These are phyloP conservation scores for Pangasianodon hypophthalmus DNA, from an alignment of 2,113 vertebrate genomes.

Conservation along the genomic window DNA sequence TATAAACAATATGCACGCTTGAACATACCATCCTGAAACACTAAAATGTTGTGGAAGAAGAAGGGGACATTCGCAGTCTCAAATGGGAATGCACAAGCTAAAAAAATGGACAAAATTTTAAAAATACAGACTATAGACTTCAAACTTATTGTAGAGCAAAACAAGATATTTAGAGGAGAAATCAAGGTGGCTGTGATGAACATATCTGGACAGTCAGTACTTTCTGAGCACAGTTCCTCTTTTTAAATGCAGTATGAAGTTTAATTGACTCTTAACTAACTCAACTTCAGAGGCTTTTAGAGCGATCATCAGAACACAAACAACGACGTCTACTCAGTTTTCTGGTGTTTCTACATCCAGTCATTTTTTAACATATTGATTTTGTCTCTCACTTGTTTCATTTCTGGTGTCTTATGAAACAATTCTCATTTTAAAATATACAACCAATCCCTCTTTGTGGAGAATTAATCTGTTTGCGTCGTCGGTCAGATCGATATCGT, in stretches of 20 bases:
- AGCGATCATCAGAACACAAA: neutral
- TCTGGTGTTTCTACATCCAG: neutral
- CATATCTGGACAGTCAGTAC: neutral
- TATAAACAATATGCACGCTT: neutral
- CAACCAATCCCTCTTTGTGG: neutral
- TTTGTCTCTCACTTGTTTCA: slow-evolving; percentile 17
- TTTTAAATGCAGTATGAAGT: neutral
- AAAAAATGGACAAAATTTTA: neutral
- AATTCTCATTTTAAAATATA: neutral
- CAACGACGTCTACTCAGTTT: neutral
- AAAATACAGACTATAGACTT: neutral
- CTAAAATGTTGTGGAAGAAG: neutral
- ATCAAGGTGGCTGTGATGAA: neutral
- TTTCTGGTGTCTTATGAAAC: slow-evolving; percentile 29
- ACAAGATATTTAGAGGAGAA: neutral
- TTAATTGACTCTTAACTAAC: neutral
- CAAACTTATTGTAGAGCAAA: neutral
- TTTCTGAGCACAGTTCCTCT: neutral
- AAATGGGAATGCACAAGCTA: neutral
- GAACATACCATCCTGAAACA: neutral
- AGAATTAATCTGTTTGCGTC: slow-evolving; percentile 30
- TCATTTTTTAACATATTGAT: neutral
- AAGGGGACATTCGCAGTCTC: neutral
- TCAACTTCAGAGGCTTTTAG: neutral
- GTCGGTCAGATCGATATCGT: slow-evolving; percentile 13